phyloP scores from a whole-genome alignment of 2,888 invertebrate species.

The Sinhomidia bicolor region DNA sequence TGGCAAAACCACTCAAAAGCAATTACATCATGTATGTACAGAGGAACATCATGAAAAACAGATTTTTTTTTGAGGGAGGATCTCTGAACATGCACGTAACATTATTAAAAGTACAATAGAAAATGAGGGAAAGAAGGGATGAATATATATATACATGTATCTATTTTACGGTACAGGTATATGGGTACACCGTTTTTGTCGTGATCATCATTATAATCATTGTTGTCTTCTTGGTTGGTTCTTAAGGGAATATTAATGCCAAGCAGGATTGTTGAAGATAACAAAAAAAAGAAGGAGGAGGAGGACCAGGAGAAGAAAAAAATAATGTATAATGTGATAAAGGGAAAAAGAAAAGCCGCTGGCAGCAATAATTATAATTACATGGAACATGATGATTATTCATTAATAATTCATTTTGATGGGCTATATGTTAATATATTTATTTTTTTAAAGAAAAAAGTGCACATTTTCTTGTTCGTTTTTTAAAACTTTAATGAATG shows the following conservation, averaged over 20 bases:
- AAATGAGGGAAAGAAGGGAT: neutral
- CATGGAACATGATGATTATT: slow-evolving; percentile 72
- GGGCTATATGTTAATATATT: slow-evolving; percentile 69
- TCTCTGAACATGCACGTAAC: slow-evolving; percentile 27
- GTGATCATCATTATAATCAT: slow-evolving; percentile 36
- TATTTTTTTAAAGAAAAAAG: neutral
- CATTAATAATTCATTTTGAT: slow-evolving; percentile 74
- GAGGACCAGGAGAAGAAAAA: too few species aligned
- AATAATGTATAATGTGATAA: slow-evolving; percentile 25
- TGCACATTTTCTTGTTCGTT: too few species aligned
- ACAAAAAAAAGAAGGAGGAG: too few species aligned
- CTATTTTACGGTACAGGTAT: neutral
- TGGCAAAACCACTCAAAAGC: slow-evolving; percentile 73
- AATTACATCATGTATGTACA: slow-evolving; percentile 68
- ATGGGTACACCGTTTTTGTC: neutral
- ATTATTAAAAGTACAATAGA: slow-evolving; percentile 29
- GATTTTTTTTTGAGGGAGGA: slow-evolving; percentile 69
- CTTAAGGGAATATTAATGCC: slow-evolving; percentile 36
- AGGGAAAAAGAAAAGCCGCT: slow-evolving; percentile 66
- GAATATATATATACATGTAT: neutral
- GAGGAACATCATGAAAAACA: slow-evolving; percentile 46
- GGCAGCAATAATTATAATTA: slow-evolving; percentile 74
- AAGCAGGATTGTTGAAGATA: slow-evolving; percentile 38
- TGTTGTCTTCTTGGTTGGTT: slow-evolving; percentile 16
- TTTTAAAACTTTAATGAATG: slow-evolving; percentile 49